Evolutionary conservation across 2,888 invertebrate genomes (phyloP).

Genomic region (Acronicta psi): DNA sequence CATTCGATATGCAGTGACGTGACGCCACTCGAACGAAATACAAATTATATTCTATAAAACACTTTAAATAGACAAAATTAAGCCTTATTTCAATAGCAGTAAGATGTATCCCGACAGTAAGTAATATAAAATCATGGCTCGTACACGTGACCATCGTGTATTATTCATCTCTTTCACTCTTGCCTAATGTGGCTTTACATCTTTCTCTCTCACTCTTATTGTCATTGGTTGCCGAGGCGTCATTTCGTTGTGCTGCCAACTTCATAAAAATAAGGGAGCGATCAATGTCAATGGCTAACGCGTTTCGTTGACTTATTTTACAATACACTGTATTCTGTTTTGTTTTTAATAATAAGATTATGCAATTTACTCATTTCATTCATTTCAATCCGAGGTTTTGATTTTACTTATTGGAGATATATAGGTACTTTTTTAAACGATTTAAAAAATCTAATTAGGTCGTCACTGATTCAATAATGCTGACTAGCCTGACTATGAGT

Average conservation of each 20-base stretch:
- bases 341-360: no score
- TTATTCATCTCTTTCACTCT: conserved; percentile 31
- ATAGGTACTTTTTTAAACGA: no score
- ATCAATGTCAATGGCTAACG: conserved; percentile 43
- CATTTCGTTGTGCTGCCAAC: conserved; percentile 51
- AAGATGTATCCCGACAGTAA: neutral
- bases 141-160: conserved; percentile 30
- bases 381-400: no score
- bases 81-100: rapidly evolving
- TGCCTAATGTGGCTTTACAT: neutral
- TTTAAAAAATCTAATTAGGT: no score
- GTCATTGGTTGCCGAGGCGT: conserved; percentile 29
- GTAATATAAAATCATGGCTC: neutral
- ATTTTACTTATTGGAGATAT: no score
- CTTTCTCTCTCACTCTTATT: conserved; percentile 39
- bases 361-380: no score
- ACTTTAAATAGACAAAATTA: neutral
- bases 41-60: conserved; percentile 14
- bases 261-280: conserved; percentile 27
- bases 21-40: conserved; percentile 37
- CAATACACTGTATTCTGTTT: no score
- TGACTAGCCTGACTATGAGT: no score
- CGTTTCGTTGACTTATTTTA: conserved; percentile 55
- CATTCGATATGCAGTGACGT: conserved; percentile 64
- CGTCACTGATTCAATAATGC: no score